These are phyloP conservation scores for Cosmorhoe ocellata DNA, from an alignment of 2,888 invertebrate species.

Conservation along the genomic window DNA sequence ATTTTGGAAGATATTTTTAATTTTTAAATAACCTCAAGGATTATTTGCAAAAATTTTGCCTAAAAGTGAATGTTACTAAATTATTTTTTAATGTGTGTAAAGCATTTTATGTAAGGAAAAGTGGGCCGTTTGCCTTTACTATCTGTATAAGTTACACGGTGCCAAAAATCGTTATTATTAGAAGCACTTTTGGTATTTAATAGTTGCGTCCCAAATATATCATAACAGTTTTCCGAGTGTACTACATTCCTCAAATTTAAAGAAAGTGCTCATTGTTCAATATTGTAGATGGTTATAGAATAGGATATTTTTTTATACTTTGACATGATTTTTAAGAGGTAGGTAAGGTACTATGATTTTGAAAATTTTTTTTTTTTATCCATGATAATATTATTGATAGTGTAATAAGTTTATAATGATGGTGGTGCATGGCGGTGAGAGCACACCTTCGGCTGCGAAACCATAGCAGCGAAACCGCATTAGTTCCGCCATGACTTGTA, in stretches of 20 bases:
- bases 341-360: slow-evolving; percentile 7
- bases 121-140: slow-evolving; percentile 25
- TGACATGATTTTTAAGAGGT: slow-evolving; percentile 5
- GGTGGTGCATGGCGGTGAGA: too few relatives aligned
- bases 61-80: too few relatives aligned
- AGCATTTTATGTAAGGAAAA: slow-evolving; percentile 8
- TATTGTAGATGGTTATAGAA: not conserved
- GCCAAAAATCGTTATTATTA: slow-evolving; percentile 10
- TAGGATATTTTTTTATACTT: slow-evolving; percentile 1
- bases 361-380: slow-evolving; percentile 6
- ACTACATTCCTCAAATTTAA: slow-evolving; percentile 23
- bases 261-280: not conserved
- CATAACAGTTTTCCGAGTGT: not conserved
- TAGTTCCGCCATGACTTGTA: too few relatives aligned
- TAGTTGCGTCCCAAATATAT: not conserved
- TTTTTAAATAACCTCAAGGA: too few relatives aligned
- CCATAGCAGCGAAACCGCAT: too few relatives aligned
- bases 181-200: too few relatives aligned
- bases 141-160: slow-evolving; percentile 21
- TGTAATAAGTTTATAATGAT: not conserved
- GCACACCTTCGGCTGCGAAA: too few relatives aligned
- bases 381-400: slow-evolving; percentile 1
- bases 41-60: too few relatives aligned
- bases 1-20: too few relatives aligned
- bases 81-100: slow-evolving; percentile 2